Conservation (phyloP, 2,797 vertebrate species). For the Falco biarmicus region DNA sequence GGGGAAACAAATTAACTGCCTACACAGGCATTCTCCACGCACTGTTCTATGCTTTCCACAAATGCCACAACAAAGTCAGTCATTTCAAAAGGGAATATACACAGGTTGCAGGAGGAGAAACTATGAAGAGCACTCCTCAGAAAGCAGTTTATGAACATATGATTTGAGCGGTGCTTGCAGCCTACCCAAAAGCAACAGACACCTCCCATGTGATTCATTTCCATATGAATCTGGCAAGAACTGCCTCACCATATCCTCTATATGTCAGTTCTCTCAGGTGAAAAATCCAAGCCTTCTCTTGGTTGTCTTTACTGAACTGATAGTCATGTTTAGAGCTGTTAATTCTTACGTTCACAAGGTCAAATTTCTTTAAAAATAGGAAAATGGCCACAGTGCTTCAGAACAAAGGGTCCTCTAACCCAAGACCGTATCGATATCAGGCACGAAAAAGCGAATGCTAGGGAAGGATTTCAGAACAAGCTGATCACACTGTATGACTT, state of each 20-base stretch:
- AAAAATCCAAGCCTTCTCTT: background rate
- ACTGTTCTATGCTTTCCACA: background rate
- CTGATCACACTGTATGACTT: background rate
- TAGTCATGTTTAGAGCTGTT: background rate
- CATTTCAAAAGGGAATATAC: background rate
- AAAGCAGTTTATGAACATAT: background rate
- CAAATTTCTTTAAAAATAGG: background rate
- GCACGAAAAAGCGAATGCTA: background rate
- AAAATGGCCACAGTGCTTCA: background rate
- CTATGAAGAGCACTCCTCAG: background rate
- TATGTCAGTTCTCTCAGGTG: background rate
- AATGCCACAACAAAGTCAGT: fast-evolving
- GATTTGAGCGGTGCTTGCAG: background rate
- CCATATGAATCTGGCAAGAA: background rate
- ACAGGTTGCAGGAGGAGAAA: background rate
- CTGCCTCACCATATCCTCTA: background rate
- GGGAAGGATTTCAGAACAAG: background rate
- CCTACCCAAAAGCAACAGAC: background rate
- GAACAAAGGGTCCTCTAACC: background rate
- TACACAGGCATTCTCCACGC: background rate
- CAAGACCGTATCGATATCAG: background rate
- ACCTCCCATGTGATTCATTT: background rate
- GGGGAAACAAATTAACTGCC: background rate
- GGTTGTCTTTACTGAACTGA: background rate
- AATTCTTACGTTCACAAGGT: background rate